Evolutionary conservation across 1,140 invertebrate species (phyloP).

Genomic region (Drusus annulatus): DNA sequence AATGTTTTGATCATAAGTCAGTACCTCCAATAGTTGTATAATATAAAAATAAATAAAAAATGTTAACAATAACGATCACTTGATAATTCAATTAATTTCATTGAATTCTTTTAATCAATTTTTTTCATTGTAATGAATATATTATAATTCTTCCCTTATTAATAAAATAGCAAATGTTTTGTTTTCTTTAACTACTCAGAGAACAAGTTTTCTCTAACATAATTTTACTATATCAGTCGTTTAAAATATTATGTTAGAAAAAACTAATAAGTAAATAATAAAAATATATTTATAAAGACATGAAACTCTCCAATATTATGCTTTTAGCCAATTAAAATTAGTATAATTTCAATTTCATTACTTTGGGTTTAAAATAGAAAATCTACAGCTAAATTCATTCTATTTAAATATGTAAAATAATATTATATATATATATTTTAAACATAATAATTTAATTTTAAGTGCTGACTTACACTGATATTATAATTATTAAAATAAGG

Average conservation of each 20-base stretch:
- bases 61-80: conserved; percentile 46
- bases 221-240: conserved; percentile 58
- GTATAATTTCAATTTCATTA: conserved; percentile 23
- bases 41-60: conserved; percentile 28
- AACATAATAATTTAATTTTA: conserved; percentile 27
- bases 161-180: conserved; percentile 52
- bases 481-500: conserved; percentile 4
- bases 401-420: conserved; percentile 30
- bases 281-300: conserved; percentile 61
- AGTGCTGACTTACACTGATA: background rate
- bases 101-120: conserved; percentile 49
- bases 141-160: conserved; percentile 55
- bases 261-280: conserved; percentile 62
- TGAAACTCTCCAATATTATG: conserved; percentile 38
- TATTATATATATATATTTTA: conserved; percentile 32
- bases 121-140: conserved; percentile 54
- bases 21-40: conserved; percentile 30
- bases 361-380: conserved; percentile 36
- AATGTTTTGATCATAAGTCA: conserved; percentile 14
- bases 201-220: conserved; percentile 55
- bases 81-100: conserved; percentile 54
- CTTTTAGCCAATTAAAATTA: conserved; percentile 36
- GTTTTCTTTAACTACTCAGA: conserved; percentile 53
- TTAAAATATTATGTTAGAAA: conserved; percentile 58
- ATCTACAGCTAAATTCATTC: conserved; percentile 25